These are phyloP conservation scores for Coracopsis vasa DNA, from an alignment of 2,113 vertebrate genomes.

Conservation along the genomic window DNA sequence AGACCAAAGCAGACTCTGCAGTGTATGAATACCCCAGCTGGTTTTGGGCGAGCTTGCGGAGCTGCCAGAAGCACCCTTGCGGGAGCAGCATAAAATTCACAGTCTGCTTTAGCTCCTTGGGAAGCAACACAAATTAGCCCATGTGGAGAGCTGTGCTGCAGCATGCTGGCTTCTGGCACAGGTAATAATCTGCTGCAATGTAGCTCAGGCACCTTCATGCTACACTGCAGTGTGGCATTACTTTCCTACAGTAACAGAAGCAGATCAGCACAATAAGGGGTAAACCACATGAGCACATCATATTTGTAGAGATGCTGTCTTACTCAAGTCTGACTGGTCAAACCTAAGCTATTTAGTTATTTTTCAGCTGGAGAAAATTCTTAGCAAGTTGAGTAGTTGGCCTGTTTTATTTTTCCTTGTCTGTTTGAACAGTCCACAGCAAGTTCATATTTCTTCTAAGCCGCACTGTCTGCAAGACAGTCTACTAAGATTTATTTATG, in stretches of 20 bases:
- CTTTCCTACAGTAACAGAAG: neutral
- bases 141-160: neutral
- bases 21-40: neutral
- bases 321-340: neutral
- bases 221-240: neutral
- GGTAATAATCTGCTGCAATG: neutral
- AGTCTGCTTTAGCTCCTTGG: neutral
- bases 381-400: neutral
- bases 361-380: neutral
- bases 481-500: neutral
- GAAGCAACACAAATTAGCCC: neutral
- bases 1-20: neutral
- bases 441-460: neutral
- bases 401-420: neutral
- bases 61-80: neutral
- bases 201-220: neutral
- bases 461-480: neutral
- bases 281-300: neutral
- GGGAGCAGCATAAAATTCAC: neutral
- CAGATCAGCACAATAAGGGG: neutral
- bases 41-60: neutral
- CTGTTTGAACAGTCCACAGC: neutral
- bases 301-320: neutral
- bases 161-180: neutral
- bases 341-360: neutral